Percentiles rank a stretch among this genome's conserved stretches.
Evolutionary conservation across 1,140 invertebrate species (phyloP).

Genomic region (Amyelois transitella): DNA sequence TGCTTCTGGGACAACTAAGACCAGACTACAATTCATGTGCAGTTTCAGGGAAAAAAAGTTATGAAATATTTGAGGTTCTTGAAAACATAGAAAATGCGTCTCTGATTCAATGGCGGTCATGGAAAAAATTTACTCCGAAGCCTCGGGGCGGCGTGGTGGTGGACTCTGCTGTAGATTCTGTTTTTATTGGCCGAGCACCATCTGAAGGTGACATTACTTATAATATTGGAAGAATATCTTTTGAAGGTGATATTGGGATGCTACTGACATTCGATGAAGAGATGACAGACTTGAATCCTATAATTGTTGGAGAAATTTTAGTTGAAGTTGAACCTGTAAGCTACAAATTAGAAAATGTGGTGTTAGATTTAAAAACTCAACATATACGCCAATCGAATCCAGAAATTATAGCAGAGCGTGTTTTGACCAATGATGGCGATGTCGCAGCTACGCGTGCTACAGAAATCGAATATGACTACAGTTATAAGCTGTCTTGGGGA

Average conservation of each 20-base stretch:
- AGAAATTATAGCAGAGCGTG: conserved; percentile 75
- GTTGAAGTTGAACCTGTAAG: conserved; percentile 84
- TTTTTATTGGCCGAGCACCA: conserved; percentile 66
- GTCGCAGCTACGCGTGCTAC: conserved; percentile 77
- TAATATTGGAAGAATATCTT: conserved; percentile 81
- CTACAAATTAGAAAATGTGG: conserved; percentile 82
- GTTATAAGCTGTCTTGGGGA: conserved; percentile 84
- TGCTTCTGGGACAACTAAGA: conserved; percentile 80
- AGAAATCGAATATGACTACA: conserved; percentile 81
- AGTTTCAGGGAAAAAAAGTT: conserved; percentile 77
- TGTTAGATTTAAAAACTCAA: conserved; percentile 76
- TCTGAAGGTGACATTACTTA: conserved; percentile 72
- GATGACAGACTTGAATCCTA: conserved; percentile 75
- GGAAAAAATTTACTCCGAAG: conserved; percentile 78
- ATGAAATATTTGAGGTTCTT: conserved; percentile 82
- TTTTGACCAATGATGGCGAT: conserved; percentile 78
- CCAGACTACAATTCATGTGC: conserved; percentile 77
- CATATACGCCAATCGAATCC: conserved; percentile 70
- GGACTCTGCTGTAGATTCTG: conserved; percentile 59
- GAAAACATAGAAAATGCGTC: conserved; percentile 86
- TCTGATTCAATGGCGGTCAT: conserved; percentile 81
- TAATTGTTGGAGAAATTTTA: conserved; percentile 81
- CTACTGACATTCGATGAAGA: conserved; percentile 79
- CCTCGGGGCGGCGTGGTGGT: conserved; percentile 80
- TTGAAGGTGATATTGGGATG: conserved; percentile 77